Percentiles rank a stretch among this genome's conserved stretches.
Evolutionary conservation across 2,797 vertebrate species (phyloP).

Genomic region (Geotria australis): DNA sequence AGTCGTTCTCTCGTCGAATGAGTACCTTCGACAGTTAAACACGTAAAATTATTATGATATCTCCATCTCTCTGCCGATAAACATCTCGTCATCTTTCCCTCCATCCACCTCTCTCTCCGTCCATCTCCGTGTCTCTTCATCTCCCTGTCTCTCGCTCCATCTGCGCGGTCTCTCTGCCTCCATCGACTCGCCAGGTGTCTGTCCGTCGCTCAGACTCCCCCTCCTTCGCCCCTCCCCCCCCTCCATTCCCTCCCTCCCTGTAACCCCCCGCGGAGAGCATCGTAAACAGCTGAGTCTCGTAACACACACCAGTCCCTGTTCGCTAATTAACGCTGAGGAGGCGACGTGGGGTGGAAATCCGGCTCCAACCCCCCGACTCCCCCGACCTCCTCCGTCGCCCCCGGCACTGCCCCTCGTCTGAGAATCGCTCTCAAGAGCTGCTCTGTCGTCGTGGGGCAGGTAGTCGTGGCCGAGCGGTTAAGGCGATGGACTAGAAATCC

Average conservation of each 20-base stretch:
- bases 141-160: neutral
- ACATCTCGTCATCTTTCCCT: neutral
- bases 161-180: neutral
- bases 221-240: neutral
- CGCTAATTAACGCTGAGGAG: too few species aligned
- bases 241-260: neutral
- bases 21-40: too few species aligned
- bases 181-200: neutral
- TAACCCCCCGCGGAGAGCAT: neutral
- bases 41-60: too few species aligned
- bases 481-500: too few species aligned
- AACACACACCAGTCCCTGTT: too few species aligned
- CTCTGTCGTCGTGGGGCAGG: too few species aligned
- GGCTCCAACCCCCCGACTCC: neutral
- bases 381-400: neutral
- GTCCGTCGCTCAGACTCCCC: neutral
- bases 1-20: too few species aligned
- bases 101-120: neutral
- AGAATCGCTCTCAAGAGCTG: too few species aligned
- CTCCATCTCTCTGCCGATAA: neutral
- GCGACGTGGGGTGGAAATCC: neutral
- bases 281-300: too few species aligned
- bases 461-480: too few species aligned
- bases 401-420: too few species aligned
- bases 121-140: neutral